Evolutionary conservation across 2,888 invertebrate species (phyloP), one percentile per base, ranked within the genome.

Genomic region (Scaptodrosophila latifasciaeformis): DNA sequence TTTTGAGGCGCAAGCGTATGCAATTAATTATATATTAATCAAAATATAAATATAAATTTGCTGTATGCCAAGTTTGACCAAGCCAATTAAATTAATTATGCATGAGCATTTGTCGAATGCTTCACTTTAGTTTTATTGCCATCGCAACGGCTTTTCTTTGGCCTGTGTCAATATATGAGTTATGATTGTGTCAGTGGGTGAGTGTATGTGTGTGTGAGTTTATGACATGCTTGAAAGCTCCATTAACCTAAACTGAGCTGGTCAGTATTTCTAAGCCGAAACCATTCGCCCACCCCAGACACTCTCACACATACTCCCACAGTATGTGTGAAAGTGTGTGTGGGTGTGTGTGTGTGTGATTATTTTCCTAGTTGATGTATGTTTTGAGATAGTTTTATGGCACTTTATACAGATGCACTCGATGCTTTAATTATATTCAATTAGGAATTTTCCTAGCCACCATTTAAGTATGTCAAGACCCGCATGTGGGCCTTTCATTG

Each of bases 81-180:
- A 57, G 69, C 72, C 71, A 72, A 72, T 79, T 76, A 60, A 39
- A 76, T 75, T 62, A 76, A 62, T 79, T 68, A 72, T 75, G 60
- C 57, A 50, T 29, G 57, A 62, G 49, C 37, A 17, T 37, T 37
- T 9, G 37, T 17, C 13, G 17, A 37, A 17, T 17, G 15, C 24
- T 7, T 24, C 24, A 24, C 3, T 12, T 34, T 35, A 46, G 13
- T 35, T n/a, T n/a, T n/a, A n/a, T n/a, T n/a, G n/a, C n/a, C n/a
- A n/a, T n/a, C n/a, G n/a, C n/a, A n/a, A n/a, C n/a, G n/a, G n/a
- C n/a, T n/a, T n/a, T n/a, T n/a, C n/a, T n/a, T n/a, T n/a, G n/a
- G n/a, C n/a, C n/a, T n/a, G n/a, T n/a, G n/a, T n/a, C n/a, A 35
- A 40, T 54, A 37, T 52, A 40, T 39, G 18, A 49, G 19, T 27